Base-by-base conservation (phyloP, 2,113 vertebrate genomes). In the Chaetodon trifascialis region DNA sequence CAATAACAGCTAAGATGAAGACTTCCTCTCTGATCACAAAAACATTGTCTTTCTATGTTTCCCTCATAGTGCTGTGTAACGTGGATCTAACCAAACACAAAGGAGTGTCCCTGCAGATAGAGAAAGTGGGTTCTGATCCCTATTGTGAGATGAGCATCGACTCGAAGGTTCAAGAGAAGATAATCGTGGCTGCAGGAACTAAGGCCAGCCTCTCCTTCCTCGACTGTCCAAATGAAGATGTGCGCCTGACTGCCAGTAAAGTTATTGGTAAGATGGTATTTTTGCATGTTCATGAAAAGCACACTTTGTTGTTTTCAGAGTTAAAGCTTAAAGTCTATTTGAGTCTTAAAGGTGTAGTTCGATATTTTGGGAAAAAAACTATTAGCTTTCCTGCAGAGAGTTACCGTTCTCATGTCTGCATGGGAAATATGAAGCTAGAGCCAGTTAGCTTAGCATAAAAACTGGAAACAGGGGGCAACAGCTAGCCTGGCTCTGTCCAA, bases 141-240 rank as follows among this genome's bases (percentile, higher is more conserved):
- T 80, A 89, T 2, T 99, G 97, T 83, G 96, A 97, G 36, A 95
- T 99, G 88, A 97, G 95, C 16, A 80, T 95, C 21, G 90, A 95
- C 63, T 94, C 94, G 19, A 89, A 90, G 58, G 93, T 96, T 0
- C 80, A 93, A 71, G 46, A 94, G 1, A 92, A 88, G 56, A 70
- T 98, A 68, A 95, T 88, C 0, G 84, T 99, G 52, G 69, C 49
- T 0, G 85, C 95, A 0, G 97, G 96, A 2, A 75, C 84, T 0
- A 83, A 73, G 23, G 91, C 95, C 86, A 88, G 11, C 14, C 88
- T 99, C 52, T 96, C 95, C 52, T 98, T 99, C 86, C 94, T 97
- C 0, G 99, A 98, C 84, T 96, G 96, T 47, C 89, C 96, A 17
- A 86, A 94, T 38, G 94, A 96, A 0, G 95, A 91, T 1, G 72